Percentiles rank a stretch among this genome's conserved stretches.
Conservation (phyloP, 2,797 vertebrate genomes). For the Menidia menidia region DNA sequence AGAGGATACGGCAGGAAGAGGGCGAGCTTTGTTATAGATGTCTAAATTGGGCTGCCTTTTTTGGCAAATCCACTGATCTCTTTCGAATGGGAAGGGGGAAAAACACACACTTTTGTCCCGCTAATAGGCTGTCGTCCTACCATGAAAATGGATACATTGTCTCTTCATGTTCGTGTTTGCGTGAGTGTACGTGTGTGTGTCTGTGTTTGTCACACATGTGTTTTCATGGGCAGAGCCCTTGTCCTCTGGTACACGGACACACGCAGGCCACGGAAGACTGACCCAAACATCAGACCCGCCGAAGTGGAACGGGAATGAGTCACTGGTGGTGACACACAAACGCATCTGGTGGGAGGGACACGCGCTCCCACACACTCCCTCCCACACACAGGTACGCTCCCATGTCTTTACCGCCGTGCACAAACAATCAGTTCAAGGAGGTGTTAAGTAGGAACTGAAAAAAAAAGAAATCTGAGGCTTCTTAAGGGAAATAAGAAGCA, state of each 20-base stretch:
- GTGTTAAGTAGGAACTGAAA: conserved; percentile 9
- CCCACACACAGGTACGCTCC: neutral
- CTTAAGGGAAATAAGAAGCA: neutral
- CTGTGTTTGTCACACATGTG: conserved; percentile 1
- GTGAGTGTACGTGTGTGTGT: neutral
- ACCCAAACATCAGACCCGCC: conserved; percentile 43
- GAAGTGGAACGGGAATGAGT: conserved; percentile 35
- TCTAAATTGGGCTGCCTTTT: conserved; percentile 76
- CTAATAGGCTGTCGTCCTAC: conserved; percentile 58
- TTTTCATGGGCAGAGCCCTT: conserved; percentile 26
- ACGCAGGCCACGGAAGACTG: conserved; percentile 24
- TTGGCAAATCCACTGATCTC: conserved; percentile 66
- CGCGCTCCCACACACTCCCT: neutral
- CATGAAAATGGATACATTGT: conserved; percentile 44
- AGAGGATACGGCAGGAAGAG: conserved; percentile 49
- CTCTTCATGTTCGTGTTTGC: neutral
- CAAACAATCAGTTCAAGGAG: conserved; percentile 9
- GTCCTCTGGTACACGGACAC: neutral
- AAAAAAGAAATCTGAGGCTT: neutral
- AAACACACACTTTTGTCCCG: conserved; percentile 60
- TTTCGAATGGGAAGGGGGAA: conserved; percentile 51
- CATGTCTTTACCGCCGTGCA: conserved; percentile 17
- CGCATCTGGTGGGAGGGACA: conserved; percentile 2
- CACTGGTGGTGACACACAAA: conserved; percentile 16
- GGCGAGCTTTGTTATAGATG: conserved; percentile 70